Conservation (phyloP, 2,888 invertebrate genomes). For the Aporophyla nigra region DNA sequence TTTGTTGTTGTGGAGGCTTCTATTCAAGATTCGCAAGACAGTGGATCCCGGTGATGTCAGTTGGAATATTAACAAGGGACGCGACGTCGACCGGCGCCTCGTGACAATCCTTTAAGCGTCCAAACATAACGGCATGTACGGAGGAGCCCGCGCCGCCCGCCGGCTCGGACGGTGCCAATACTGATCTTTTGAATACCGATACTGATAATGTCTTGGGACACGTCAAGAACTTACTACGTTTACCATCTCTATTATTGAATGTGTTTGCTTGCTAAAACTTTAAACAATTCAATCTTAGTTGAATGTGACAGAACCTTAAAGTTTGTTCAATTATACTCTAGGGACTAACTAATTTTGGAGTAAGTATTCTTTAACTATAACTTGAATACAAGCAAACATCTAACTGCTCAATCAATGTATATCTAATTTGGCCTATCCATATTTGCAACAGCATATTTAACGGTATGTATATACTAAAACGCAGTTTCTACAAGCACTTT, state of each 20-base stretch:
- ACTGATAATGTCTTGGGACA: slow-evolving; percentile 64
- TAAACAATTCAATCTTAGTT: slow-evolving; percentile 46
- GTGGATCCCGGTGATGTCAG: slow-evolving; percentile 81
- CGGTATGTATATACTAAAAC: neutral
- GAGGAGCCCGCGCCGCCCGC: slow-evolving; percentile 7
- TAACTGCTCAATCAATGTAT: neutral
- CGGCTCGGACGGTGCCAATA: slow-evolving; percentile 66
- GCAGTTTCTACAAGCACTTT: neutral
- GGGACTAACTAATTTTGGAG: slow-evolving; percentile 1
- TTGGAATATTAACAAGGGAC: slow-evolving; percentile 86
- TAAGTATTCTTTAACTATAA: neutral
- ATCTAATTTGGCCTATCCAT: neutral
- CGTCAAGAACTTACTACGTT: slow-evolving; percentile 44
- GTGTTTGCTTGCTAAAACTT: slow-evolving; percentile 45
- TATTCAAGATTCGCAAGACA: slow-evolving; percentile 85
- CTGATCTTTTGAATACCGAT: slow-evolving; percentile 68
- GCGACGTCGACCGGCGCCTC: slow-evolving; percentile 73
- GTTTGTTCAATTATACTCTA: slow-evolving; percentile 22
- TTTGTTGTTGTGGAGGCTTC: slow-evolving; percentile 82
- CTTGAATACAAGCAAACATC: neutral
- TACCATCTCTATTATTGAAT: slow-evolving; percentile 48
- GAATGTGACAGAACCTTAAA: slow-evolving; percentile 28
- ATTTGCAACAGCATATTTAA: neutral
- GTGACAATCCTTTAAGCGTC: slow-evolving; percentile 80
- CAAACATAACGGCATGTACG: slow-evolving; percentile 56